Evolutionary conservation across 2,888 invertebrate species (phyloP).

Genomic region (Octonoba sinensis): DNA sequence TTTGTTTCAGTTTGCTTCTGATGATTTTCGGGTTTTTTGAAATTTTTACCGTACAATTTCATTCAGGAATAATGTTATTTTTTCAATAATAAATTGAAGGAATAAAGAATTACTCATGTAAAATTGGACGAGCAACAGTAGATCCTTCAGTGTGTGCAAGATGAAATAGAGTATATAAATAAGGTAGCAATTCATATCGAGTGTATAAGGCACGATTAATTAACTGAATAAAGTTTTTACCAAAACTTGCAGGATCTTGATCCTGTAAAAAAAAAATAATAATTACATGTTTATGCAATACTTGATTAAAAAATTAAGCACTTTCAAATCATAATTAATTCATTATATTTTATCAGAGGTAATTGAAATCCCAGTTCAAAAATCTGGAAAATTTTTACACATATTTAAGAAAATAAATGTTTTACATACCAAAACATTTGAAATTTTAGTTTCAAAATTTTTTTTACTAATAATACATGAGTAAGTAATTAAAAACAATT

Average conservation of each 20-base stretch:
- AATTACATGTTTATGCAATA: not conserved
- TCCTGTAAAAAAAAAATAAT: constrained; percentile 65
- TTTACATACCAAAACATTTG: too few species aligned
- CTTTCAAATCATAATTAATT: not conserved
- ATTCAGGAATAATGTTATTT: not conserved
- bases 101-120: constrained; percentile 69
- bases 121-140: constrained; percentile 71
- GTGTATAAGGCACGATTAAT: constrained; percentile 68
- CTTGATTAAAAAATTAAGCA: not conserved
- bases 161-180: constrained; percentile 73
- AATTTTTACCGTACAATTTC: not conserved
- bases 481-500: too few species aligned
- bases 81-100: not conserved
- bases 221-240: constrained; percentile 64
- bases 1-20: not conserved
- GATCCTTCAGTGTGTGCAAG: constrained; percentile 69
- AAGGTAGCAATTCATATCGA: constrained; percentile 73
- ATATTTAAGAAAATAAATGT: too few species aligned
- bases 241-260: constrained; percentile 69
- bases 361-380: too few species aligned
- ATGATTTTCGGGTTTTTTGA: not conserved
- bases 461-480: too few species aligned
- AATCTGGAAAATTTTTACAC: too few species aligned
- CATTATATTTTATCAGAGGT: not conserved
- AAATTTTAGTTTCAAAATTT: too few species aligned